These are phyloP conservation scores for Rhodeus uyekii DNA, from an alignment of 2,797 vertebrate species.

Conservation along the genomic window DNA sequence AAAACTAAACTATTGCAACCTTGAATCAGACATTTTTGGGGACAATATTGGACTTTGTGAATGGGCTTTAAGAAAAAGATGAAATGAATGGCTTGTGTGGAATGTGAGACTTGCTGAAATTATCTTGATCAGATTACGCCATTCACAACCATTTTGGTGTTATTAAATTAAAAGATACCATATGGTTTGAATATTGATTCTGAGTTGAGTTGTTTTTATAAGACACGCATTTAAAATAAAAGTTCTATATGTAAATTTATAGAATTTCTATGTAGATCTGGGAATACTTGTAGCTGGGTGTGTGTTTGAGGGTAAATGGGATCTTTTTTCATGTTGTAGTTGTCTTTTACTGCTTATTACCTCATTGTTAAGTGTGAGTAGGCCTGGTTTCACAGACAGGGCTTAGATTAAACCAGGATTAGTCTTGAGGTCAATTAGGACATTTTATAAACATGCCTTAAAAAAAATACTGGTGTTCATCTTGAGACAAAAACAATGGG, in stretches of 20 bases:
- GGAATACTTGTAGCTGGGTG: not conserved
- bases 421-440: too few relatives aligned
- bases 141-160: not conserved
- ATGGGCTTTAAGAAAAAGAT: not conserved
- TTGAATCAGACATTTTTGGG: not conserved
- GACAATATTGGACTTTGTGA: not conserved
- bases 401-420: too few relatives aligned
- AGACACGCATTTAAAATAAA: not conserved
- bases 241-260: not conserved
- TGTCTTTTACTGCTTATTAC: not conserved
- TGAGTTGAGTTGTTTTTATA: not conserved
- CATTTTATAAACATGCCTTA: too few relatives aligned
- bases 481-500: too few relatives aligned
- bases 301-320: not conserved
- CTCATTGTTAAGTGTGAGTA: not conserved
- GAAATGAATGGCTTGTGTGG: not conserved
- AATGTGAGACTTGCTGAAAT: constrained; percentile 11
- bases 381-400: too few relatives aligned
- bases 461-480: too few relatives aligned
- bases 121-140: not conserved
- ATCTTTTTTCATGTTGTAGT: not conserved
- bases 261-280: not conserved
- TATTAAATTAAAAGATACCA: not conserved
- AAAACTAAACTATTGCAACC: constrained; percentile 2
- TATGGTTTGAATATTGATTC: not conserved